A percentile compares a stretch with the other conserved stretches of the same genome.
phyloP scores from a whole-genome alignment of 2,113 vertebrate genomes.

The Callithrix jacchus region DNA sequence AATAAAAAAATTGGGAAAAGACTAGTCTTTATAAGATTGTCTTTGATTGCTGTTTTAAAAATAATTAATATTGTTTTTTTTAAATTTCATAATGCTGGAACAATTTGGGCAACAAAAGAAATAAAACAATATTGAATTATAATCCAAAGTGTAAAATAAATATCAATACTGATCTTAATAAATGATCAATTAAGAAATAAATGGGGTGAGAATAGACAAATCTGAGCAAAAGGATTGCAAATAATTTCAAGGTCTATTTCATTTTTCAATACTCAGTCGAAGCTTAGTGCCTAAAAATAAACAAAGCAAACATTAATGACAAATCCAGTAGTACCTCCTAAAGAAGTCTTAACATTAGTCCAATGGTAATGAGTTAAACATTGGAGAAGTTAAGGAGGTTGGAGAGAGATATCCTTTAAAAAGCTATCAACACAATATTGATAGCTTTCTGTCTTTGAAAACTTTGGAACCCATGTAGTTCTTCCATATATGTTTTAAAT shows the following conservation, averaged over 20 bases:
- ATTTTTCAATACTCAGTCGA: not conserved
- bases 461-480: not conserved
- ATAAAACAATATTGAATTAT: not conserved
- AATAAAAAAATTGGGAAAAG: not conserved
- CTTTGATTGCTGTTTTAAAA: not conserved
- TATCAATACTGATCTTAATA: not conserved
- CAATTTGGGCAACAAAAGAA: not conserved
- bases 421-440: not conserved
- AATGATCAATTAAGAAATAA: not conserved
- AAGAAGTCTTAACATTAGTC: not conserved
- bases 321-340: not conserved
- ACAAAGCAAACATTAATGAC: not conserved
- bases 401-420: not conserved
- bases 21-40: not conserved
- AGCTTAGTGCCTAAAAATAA: not conserved
- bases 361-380: not conserved
- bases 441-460: not conserved
- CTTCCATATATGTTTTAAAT: not conserved
- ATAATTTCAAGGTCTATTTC: not conserved
- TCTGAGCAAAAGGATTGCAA: not conserved
- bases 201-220: not conserved
- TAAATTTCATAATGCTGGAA: not conserved
- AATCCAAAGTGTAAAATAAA: slow-evolving; percentile 6
- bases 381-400: not conserved
- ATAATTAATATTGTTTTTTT: not conserved